Evolutionary conservation across 2,888 invertebrate genomes (phyloP).

Genomic region (Philereme vetulata): DNA sequence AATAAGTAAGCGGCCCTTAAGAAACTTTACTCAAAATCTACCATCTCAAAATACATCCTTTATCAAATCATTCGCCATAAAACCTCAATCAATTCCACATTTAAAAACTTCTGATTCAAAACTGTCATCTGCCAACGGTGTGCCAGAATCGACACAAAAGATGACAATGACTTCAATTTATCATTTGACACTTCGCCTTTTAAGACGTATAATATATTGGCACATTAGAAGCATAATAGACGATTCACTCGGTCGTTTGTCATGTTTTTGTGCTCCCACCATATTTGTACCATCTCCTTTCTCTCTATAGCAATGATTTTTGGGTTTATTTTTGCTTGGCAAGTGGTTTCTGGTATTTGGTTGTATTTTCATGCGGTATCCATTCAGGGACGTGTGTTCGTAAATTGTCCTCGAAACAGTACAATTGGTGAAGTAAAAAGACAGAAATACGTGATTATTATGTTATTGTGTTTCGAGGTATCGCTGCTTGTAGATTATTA

Average conservation of each 20-base stretch:
- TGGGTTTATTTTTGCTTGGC: constrained; percentile 32
- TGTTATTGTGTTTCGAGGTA: constrained; percentile 47
- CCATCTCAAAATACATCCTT: too few species aligned
- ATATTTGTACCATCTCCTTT: constrained; percentile 19
- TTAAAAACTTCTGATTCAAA: constrained; percentile 54
- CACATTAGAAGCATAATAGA: constrained; percentile 78
- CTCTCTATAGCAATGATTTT: constrained; percentile 13
- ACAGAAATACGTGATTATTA: constrained; percentile 51
- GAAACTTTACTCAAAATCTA: too few species aligned
- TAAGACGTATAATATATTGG: constrained; percentile 76
- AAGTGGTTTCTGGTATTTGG: constrained; percentile 9
- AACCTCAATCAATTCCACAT: constrained; percentile 43
- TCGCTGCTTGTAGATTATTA: constrained; percentile 38
- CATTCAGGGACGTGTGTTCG: constrained; percentile 55
- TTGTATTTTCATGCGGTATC: constrained; percentile 41
- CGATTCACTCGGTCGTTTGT: constrained; percentile 70
- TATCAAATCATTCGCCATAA: constrained; percentile 31
- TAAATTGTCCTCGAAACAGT: constrained; percentile 60
- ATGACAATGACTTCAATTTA: constrained; percentile 67
- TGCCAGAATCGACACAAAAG: constrained; percentile 50
- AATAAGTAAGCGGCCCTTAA: too few species aligned
- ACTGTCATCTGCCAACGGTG: constrained; percentile 58
- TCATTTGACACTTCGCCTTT: constrained; percentile 67
- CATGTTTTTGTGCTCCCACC: constrained; percentile 62
- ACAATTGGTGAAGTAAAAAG: constrained; percentile 53